Conservation (phyloP, 92 coral and sea anemone genomes). For the Siderastrea radians region DNA sequence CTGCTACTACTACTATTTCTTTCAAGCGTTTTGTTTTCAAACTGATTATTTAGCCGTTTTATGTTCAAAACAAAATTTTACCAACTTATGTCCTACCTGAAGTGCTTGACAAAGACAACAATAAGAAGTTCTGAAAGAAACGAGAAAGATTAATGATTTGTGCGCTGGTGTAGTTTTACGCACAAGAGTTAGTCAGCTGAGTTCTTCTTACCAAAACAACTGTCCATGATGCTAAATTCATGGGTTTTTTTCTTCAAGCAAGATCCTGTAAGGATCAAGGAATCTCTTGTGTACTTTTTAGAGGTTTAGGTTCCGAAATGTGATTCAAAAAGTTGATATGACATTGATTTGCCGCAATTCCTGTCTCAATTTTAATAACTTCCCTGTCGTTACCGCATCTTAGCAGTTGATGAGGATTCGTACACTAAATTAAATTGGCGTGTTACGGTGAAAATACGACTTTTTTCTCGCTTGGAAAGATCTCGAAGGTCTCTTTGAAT, state of each 20-base stretch:
- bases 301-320: neutral
- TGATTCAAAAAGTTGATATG: neutral
- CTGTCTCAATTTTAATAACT: too few species aligned
- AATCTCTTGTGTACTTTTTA: neutral
- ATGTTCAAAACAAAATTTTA: neutral
- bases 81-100: slow-evolving; percentile 10
- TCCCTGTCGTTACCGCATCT: too few species aligned
- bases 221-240: slow-evolving; percentile 8
- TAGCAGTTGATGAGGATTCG: too few species aligned
- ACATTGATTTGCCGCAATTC: too few species aligned
- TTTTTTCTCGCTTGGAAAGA: too few species aligned
- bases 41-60: neutral
- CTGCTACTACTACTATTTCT: too few species aligned
- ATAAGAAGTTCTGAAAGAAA: slow-evolving; percentile 1
- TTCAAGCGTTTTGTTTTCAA: neutral
- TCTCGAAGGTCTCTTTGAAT: too few species aligned
- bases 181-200: neutral
- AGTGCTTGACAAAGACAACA: neutral
- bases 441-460: too few species aligned
- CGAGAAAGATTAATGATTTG: neutral
- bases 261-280: neutral
- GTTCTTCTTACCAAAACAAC: slow-evolving; percentile 9
- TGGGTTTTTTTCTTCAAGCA: neutral
- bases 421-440: too few species aligned
- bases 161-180: neutral